Percentiles rank a stretch among this genome's conserved stretches.
Evolutionary conservation across 2,888 invertebrate genomes (phyloP).

Genomic region (Sylvicola fuscatus): DNA sequence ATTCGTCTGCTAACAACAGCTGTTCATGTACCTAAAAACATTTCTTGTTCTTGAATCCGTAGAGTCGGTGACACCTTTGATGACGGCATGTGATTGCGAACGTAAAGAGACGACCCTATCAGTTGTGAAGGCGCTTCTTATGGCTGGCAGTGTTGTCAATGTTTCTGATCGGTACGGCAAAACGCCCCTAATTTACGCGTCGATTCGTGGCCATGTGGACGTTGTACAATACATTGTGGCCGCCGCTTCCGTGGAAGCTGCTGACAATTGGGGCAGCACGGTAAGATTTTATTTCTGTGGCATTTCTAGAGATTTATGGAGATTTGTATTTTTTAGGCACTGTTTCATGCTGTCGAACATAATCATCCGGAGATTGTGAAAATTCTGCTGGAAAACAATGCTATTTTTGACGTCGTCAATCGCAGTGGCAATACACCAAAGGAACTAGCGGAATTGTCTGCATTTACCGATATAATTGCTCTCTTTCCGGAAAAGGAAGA

Average conservation of each 20-base stretch:
- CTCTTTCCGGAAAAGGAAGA: slow-evolving; percentile 14
- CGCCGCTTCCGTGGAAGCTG: slow-evolving; percentile 17
- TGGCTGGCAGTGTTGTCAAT: slow-evolving; percentile 17
- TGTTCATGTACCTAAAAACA: too few relatives aligned
- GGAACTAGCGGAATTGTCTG: slow-evolving; percentile 19
- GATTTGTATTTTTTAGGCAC: too few relatives aligned
- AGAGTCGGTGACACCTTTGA: too few relatives aligned
- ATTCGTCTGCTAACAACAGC: too few relatives aligned
- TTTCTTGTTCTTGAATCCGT: too few relatives aligned
- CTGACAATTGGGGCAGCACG: slow-evolving; percentile 20
- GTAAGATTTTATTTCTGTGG: slow-evolving; percentile 2
- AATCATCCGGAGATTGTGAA: too few relatives aligned
- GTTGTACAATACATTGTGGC: slow-evolving; percentile 15
- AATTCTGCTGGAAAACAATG: too few relatives aligned
- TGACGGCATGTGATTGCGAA: too few relatives aligned
- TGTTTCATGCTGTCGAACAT: too few relatives aligned
- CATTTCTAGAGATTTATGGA: too few relatives aligned
- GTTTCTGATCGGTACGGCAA: slow-evolving; percentile 19
- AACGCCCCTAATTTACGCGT: slow-evolving; percentile 22
- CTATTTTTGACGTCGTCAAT: slow-evolving; percentile 14
- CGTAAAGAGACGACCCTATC: slow-evolving; percentile 5
- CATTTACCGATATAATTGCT: slow-evolving; percentile 18
- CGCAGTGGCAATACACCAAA: slow-evolving; percentile 19
- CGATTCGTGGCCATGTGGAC: slow-evolving; percentile 15
- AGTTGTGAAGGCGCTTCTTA: slow-evolving; percentile 15